These are phyloP conservation scores for Glomeris marginata DNA, from an alignment of 2,888 invertebrate genomes.

Conservation along the genomic window DNA sequence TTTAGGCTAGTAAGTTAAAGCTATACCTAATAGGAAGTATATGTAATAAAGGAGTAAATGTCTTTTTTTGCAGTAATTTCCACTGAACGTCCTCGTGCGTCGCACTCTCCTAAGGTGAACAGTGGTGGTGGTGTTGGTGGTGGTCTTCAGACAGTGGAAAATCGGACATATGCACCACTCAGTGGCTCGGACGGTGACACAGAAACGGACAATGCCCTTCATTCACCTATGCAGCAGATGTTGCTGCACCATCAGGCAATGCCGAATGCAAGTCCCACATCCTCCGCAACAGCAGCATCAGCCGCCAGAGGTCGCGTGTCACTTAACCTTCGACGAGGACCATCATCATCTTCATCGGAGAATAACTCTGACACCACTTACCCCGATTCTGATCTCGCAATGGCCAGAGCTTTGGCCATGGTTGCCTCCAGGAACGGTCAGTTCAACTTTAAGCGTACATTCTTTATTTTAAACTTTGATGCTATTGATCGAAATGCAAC, in stretches of 20 bases:
- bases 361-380: constrained; percentile 25
- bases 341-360: constrained; percentile 22
- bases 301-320: constrained; percentile 10
- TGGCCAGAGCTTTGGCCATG: constrained; percentile 5
- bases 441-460: neutral
- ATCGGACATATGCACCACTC: constrained; percentile 15
- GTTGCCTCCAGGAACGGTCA: constrained; percentile 8
- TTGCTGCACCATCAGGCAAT: constrained; percentile 11
- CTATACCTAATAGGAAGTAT: too few species aligned
- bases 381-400: constrained; percentile 21
- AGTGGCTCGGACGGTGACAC: constrained; percentile 16
- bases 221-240: constrained; percentile 12
- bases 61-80: too few species aligned
- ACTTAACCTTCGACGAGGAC: constrained; percentile 15
- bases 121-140: neutral
- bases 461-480: too few species aligned
- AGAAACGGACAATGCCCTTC: constrained; percentile 13
- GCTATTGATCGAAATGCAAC: too few species aligned
- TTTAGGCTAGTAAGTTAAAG: too few species aligned
- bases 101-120: too few species aligned
- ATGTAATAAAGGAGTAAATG: too few species aligned
- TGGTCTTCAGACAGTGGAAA: constrained; percentile 14
- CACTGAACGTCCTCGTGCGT: too few species aligned
- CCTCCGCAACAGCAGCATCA: neutral
- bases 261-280: constrained; percentile 4